Evolutionary conservation across 2,888 invertebrate genomes (phyloP).

Genomic region (Chalcis sispes): DNA sequence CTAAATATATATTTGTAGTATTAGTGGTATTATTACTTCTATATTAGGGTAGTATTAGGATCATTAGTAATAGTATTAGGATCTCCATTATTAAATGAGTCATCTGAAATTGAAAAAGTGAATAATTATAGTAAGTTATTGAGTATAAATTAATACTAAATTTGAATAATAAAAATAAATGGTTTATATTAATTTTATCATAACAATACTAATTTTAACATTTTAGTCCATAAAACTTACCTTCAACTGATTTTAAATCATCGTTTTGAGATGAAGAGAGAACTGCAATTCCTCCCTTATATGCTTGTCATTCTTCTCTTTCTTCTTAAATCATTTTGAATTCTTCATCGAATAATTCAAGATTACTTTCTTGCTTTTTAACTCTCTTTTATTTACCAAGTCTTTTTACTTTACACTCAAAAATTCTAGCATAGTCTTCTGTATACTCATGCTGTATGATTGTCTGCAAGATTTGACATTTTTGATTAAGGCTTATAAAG

Average conservation of each 20-base stretch:
- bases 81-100: constrained; percentile 96
- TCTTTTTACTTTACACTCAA: constrained; percentile 83
- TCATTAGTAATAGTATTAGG: too few relatives aligned
- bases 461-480: constrained; percentile 80
- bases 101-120: constrained; percentile 76
- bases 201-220: background rate
- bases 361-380: constrained; percentile 96
- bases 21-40: too few relatives aligned
- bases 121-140: constrained; percentile 12
- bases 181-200: background rate
- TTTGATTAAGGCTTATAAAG: constrained; percentile 94
- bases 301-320: constrained; percentile 95
- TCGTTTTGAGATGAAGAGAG: constrained; percentile 68
- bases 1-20: constrained; percentile 98
- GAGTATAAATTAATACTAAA: background rate
- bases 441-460: constrained; percentile 80
- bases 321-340: constrained; percentile 98
- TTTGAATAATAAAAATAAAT: background rate
- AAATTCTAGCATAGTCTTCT: constrained; percentile 82
- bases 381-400: constrained; percentile 83
- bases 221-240: constrained; percentile 60
- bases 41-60: too few relatives aligned
- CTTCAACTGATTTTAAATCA: constrained; percentile 74
- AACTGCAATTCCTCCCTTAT: constrained; percentile 84
- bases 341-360: constrained; percentile 99